Evolutionary conservation across 2,888 invertebrate species (phyloP).

Genomic region (Pyrrhosoma nymphula): DNA sequence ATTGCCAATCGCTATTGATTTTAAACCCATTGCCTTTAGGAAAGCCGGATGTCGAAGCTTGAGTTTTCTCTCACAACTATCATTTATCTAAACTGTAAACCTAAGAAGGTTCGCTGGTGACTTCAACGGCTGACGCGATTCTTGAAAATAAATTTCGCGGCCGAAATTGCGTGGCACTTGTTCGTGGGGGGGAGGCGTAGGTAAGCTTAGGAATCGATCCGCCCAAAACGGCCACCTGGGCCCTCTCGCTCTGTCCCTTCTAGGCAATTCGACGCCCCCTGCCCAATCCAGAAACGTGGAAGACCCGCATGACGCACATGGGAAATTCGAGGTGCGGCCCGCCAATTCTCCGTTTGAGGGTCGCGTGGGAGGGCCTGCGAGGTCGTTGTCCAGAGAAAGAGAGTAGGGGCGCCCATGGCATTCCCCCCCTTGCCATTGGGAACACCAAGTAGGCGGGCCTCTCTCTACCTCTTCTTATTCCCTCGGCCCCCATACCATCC

Average conservation of each 20-base stretch:
- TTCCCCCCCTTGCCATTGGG: conserved; percentile 16
- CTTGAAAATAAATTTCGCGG: neutral
- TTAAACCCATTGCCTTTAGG: no score
- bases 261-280: neutral
- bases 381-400: conserved; percentile 51
- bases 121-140: neutral
- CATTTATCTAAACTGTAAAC: no score
- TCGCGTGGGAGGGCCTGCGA: conserved; percentile 34
- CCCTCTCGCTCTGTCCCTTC: neutral
- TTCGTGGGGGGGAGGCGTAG: neutral
- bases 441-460: conserved; percentile 52
- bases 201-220: neutral
- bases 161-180: neutral
- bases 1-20: no score
- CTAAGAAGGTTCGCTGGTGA: no score
- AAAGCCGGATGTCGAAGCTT: no score
- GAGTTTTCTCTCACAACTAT: no score
- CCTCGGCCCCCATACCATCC: neutral
- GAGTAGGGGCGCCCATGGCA: conserved; percentile 26
- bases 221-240: neutral
- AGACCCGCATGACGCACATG: conserved; percentile 27
- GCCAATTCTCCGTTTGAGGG: conserved; percentile 17
- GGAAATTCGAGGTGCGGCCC: conserved; percentile 38
- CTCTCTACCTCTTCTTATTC: neutral
- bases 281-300: conserved; percentile 35